A percentile compares a stretch with the other conserved stretches of the same genome.
Evolutionary conservation across 1,140 invertebrate genomes (phyloP).

Genomic region (Cyrtorhinus lividipennis): DNA sequence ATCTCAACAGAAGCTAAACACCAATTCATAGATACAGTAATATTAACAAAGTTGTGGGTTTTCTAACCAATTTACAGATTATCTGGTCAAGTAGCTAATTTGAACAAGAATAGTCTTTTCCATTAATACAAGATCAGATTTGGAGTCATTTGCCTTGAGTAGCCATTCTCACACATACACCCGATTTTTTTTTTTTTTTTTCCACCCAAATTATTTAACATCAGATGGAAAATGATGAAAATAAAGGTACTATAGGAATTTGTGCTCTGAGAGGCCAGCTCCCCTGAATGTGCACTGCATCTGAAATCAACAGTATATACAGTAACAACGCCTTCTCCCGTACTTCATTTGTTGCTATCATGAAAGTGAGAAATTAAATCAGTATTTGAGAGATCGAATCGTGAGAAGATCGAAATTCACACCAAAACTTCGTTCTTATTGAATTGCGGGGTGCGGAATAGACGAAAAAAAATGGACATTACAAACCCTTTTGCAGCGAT

Average conservation of each 20-base stretch:
- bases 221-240: background rate
- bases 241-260: slow-evolving; percentile 17
- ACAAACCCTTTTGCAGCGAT: too few relatives aligned
- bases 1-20: background rate
- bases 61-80: background rate
- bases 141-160: background rate
- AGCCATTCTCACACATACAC: background rate
- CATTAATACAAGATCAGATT: background rate
- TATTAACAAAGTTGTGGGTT: background rate
- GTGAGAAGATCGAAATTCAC: too few relatives aligned
- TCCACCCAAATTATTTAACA: background rate
- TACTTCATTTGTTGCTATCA: background rate
- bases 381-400: too few relatives aligned
- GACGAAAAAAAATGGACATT: too few relatives aligned
- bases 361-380: too few relatives aligned
- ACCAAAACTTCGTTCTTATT: too few relatives aligned
- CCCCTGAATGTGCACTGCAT: slow-evolving; percentile 23
- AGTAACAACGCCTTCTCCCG: slow-evolving; percentile 15
- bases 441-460: too few relatives aligned
- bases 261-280: slow-evolving; percentile 22
- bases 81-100: background rate
- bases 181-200: background rate
- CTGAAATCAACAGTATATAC: slow-evolving; percentile 22
- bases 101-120: background rate
- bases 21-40: background rate